Evolutionary conservation across 2,888 invertebrate genomes (phyloP).

Genomic region (Unio pictorum): DNA sequence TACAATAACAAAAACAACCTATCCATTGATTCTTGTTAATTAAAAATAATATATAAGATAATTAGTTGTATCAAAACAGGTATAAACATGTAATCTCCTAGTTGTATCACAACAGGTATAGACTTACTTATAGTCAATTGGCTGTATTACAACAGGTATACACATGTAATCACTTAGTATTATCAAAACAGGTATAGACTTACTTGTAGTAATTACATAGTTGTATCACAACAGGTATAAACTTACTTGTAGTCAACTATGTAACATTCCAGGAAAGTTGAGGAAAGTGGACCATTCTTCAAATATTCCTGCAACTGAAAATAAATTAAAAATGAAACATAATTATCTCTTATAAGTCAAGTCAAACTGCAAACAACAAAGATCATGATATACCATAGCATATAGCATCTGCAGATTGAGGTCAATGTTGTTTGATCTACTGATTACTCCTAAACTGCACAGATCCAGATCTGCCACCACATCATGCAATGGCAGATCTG

Average conservation of each 20-base stretch:
- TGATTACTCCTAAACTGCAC: too few relatives aligned
- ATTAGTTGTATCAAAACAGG: background rate
- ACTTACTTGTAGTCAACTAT: constrained; percentile 35
- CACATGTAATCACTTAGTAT: too few relatives aligned
- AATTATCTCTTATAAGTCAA: background rate
- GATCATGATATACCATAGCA: too few relatives aligned
- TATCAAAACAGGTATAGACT: too few relatives aligned
- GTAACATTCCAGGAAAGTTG: constrained; percentile 37
- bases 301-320: constrained; percentile 27
- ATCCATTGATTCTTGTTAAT: background rate
- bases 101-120: background rate
- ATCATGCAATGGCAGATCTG: too few relatives aligned
- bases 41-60: background rate
- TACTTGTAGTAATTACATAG: too few relatives aligned
- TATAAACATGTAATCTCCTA: background rate
- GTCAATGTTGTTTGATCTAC: too few relatives aligned
- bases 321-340: constrained; percentile 1
- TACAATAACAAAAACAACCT: background rate
- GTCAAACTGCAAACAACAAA: too few relatives aligned
- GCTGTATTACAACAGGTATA: too few relatives aligned
- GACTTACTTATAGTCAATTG: constrained; percentile 27
- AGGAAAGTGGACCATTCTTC: constrained; percentile 26
- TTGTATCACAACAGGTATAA: background rate
- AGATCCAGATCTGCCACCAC: too few relatives aligned
- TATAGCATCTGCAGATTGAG: too few relatives aligned